Base-by-base conservation (phyloP, 2,888 invertebrate species). In the Eudemis profundana region DNA sequence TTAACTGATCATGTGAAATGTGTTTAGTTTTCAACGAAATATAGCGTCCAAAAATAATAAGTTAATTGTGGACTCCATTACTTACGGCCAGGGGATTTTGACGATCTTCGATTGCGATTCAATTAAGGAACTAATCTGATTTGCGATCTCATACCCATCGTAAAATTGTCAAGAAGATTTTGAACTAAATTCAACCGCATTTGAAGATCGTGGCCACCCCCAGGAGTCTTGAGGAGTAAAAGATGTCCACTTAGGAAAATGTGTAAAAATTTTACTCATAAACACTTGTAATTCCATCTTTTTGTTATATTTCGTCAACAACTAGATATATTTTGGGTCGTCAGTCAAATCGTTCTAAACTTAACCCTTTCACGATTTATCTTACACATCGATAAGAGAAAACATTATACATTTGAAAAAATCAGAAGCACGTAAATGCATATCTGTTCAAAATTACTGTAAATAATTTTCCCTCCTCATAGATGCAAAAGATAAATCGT, bases 331-430 rank as follows among this genome's bases (percentile, higher is more conserved):
- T 33, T 33, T 33, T 10, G 8, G 7, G 27, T 5, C 4, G 27
- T 4, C 10, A 29, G 29, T 29, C 2, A 8, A 8, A 33, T 10
- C 33, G 33, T 33, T 33, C 8, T 33, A 33, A 33, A 33, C 7
- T 8, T 33, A 2, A 33, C 33, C 33, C 33, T 33, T 33, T 2
- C 10, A 33, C 33, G 74, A 75, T 76, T 71, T 68, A 80, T 33
- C 33, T 33, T 33, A 10, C 33, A 33, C 33, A 33, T 33, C 10
- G 10, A 33, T 33, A 10, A 10, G 10, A 33, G n/a, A 23, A 23
- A 23, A 23, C 23, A 23, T 23, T 23, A 23, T 4, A 23, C 23
- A 23, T 5, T 23, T n/a, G n/a, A n/a, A 23, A 23, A 23, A 33
- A 12, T 0, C 8, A 10, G 7, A 8, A 33, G 1, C 2, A 8